Evolutionary conservation across 35 echinoderm and acorn worm species (phyloP).

Genomic region (Acanthaster planci): DNA sequence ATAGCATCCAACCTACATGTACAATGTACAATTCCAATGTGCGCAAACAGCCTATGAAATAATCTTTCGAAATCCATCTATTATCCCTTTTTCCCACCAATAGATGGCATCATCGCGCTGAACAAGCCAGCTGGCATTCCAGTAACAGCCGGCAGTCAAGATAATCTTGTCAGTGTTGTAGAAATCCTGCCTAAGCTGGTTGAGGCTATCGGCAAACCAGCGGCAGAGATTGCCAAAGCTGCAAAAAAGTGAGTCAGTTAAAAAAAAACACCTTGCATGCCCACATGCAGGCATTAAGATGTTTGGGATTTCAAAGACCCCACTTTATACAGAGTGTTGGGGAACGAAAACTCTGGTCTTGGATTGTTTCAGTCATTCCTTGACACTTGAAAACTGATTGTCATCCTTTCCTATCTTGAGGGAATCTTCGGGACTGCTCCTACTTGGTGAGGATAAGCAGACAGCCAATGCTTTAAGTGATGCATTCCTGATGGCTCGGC

Average conservation of each 20-base stretch:
- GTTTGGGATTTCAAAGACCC: too few species aligned
- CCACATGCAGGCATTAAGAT: too few species aligned
- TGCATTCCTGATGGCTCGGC: constrained; percentile 20
- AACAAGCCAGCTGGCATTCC: constrained; percentile 53
- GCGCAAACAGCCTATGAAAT: too few species aligned
- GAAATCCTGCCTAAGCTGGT: constrained; percentile 25
- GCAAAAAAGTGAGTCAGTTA: constrained; percentile 29
- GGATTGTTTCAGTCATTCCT: too few species aligned
- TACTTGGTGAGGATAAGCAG: constrained; percentile 31
- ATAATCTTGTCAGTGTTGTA: not conserved
- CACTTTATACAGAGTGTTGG: too few species aligned
- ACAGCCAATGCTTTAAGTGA: constrained; percentile 1
- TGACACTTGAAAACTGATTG: not conserved
- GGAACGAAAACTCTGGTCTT: too few species aligned
- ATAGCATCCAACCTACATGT: too few species aligned
- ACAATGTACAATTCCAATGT: too few species aligned
- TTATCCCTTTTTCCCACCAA: not conserved
- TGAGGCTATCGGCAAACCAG: constrained; percentile 32
- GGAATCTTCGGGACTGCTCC: constrained; percentile 41
- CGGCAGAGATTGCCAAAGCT: constrained; percentile 37
- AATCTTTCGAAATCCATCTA: not conserved
- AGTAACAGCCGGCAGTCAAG: constrained; percentile 3
- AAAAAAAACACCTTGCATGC: not conserved
- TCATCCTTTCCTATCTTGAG: not conserved
- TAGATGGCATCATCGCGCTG: constrained; percentile 40